These are phyloP conservation scores for Cabera pusaria DNA, from an alignment of 2,888 invertebrate species.

Conservation along the genomic window DNA sequence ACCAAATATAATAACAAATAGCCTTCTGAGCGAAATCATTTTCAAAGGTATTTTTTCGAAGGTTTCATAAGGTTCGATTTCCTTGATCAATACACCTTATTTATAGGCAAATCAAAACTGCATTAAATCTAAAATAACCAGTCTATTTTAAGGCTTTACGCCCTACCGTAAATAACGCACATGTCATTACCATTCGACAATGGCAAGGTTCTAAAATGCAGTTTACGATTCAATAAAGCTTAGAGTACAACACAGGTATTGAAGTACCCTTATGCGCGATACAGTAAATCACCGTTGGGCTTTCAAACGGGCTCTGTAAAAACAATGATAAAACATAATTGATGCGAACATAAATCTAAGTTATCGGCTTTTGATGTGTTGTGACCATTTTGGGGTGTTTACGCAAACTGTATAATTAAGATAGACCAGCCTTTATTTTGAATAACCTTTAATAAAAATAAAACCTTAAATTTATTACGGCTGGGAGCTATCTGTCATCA, in stretches of 20 bases:
- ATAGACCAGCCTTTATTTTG: too few relatives aligned
- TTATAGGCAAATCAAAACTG: background rate
- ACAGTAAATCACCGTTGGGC: conserved; percentile 9
- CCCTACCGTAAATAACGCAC: conserved; percentile 10
- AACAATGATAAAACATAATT: conserved; percentile 20
- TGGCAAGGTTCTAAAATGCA: conserved; percentile 5
- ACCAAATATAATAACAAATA: too few relatives aligned
- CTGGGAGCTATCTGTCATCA: too few relatives aligned
- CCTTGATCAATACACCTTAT: too few relatives aligned
- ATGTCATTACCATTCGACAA: conserved; percentile 9
- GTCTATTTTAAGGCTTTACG: conserved; percentile 3
- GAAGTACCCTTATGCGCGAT: conserved; percentile 3
- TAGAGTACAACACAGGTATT: background rate
- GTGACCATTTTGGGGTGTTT: too few relatives aligned
- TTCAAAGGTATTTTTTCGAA: too few relatives aligned
- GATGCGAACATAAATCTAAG: conserved; percentile 6
- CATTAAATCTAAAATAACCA: conserved; percentile 1
- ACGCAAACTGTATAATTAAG: too few relatives aligned
- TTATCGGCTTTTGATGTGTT: conserved; percentile 1
- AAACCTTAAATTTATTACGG: too few relatives aligned
- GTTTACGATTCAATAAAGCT: conserved; percentile 13
- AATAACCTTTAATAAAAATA: too few relatives aligned
- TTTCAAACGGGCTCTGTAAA: conserved; percentile 7
- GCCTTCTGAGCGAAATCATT: too few relatives aligned
- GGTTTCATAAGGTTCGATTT: too few relatives aligned